phyloP scores from a whole-genome alignment of 1,140 invertebrate species.

The Temnothorax curvispinosus region DNA sequence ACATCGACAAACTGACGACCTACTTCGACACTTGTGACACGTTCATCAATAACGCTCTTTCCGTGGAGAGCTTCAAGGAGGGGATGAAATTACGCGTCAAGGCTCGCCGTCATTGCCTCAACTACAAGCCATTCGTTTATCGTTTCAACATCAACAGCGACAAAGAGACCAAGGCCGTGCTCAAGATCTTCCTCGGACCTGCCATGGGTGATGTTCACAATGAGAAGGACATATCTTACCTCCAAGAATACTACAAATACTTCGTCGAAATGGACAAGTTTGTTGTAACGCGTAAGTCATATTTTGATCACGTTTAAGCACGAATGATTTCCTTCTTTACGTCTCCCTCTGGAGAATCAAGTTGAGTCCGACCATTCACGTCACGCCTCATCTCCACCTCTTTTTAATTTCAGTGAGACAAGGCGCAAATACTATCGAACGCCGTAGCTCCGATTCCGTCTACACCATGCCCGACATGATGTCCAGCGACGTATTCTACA shows the following conservation, averaged over 20 bases:
- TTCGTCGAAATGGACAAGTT: constrained; percentile 85
- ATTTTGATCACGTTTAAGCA: not conserved
- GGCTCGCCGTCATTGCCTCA: constrained; percentile 85
- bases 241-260: constrained; percentile 81
- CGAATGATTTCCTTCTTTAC: not conserved
- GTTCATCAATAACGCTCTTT: constrained; percentile 82
- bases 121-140: constrained; percentile 89
- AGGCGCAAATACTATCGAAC: constrained; percentile 83
- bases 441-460: constrained; percentile 82
- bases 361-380: not conserved
- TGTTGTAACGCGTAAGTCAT: constrained; percentile 79
- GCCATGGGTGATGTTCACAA: constrained; percentile 78
- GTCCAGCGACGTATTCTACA: constrained; percentile 87
- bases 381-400: not conserved
- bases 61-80: constrained; percentile 81
- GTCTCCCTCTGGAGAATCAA: not conserved
- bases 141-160: constrained; percentile 85
- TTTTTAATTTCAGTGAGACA: constrained; percentile 79
- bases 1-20: constrained; percentile 87
- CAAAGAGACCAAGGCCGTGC: constrained; percentile 83
- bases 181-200: constrained; percentile 84
- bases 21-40: constrained; percentile 84
- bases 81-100: constrained; percentile 81
- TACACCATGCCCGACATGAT: constrained; percentile 84
- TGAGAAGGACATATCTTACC: constrained; percentile 74